These are phyloP conservation scores for Nothoprocta perdicaria DNA, from an alignment of 2,113 vertebrate genomes.

Conservation along the genomic window DNA sequence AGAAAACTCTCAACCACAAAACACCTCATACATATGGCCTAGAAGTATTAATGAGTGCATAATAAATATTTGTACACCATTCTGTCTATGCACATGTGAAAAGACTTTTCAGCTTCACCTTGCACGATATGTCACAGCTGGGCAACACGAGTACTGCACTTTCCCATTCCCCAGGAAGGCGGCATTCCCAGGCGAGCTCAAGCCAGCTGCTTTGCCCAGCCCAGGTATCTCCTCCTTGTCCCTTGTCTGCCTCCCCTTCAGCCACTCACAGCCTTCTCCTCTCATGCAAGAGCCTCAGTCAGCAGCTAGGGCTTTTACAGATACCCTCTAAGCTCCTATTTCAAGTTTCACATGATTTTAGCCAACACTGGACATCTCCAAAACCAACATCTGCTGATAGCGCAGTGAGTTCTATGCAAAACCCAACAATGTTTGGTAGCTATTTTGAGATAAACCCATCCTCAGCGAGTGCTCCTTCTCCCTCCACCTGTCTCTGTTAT, in stretches of 20 bases:
- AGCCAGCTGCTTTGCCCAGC: accelerated
- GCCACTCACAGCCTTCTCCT: accelerated
- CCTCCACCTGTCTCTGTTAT: background rate
- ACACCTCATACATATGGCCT: background rate
- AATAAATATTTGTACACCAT: background rate
- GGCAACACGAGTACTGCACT: background rate
- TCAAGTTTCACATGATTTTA: background rate
- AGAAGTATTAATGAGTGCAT: background rate
- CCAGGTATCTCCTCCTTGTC: accelerated
- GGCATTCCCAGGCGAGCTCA: accelerated
- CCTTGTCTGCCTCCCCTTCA: background rate
- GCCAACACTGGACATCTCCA: accelerated
- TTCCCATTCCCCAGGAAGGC: background rate
- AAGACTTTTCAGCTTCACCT: background rate
- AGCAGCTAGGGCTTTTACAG: background rate
- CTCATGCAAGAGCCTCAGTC: background rate
- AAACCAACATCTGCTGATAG: background rate
- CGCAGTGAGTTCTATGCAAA: background rate
- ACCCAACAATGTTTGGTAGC: background rate
- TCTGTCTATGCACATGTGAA: background rate
- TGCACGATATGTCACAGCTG: background rate
- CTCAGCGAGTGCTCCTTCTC: background rate
- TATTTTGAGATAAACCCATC: background rate
- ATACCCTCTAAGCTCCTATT: background rate
- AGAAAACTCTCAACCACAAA: background rate